Evolutionary conservation across 2,797 vertebrate genomes (phyloP).

Genomic region (Sebastes variabilis): DNA sequence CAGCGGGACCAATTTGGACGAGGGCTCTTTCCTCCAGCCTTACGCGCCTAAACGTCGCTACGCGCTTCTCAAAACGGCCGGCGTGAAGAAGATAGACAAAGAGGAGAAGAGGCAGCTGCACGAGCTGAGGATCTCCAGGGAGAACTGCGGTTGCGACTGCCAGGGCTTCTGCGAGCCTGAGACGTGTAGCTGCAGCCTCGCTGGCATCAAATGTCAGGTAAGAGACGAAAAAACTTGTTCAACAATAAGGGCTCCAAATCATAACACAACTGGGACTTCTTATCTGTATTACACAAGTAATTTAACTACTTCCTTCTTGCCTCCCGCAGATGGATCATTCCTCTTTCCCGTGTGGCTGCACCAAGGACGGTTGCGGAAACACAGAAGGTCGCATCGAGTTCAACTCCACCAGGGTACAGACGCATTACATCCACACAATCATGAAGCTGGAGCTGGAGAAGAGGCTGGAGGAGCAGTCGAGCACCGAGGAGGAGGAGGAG

Average conservation of each 20-base stretch:
- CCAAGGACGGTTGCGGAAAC: conserved; percentile 94
- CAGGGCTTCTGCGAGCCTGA: conserved; percentile 94
- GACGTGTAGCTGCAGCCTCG: conserved; percentile 94
- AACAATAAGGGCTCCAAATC: not conserved
- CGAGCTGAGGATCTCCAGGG: conserved; percentile 90
- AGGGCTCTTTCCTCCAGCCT: conserved; percentile 91
- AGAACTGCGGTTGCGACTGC: conserved; percentile 95
- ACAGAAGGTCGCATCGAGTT: conserved; percentile 94
- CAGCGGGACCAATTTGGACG: conserved; percentile 83
- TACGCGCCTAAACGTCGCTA: conserved; percentile 90
- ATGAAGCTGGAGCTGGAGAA: conserved; percentile 97
- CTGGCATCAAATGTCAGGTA: conserved; percentile 98
- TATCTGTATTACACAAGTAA: not conserved
- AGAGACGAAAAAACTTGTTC: not conserved
- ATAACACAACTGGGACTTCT: not conserved
- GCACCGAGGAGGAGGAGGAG: conserved; percentile 71
- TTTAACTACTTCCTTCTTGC: not conserved
- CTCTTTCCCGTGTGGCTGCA: conserved; percentile 95
- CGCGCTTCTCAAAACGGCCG: conserved; percentile 88
- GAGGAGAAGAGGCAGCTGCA: conserved; percentile 95
- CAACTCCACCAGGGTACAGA: conserved; percentile 94
- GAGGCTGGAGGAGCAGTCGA: conserved; percentile 85
- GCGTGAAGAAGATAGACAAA: conserved; percentile 94
- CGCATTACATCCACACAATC: conserved; percentile 96
- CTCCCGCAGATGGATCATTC: conserved; percentile 93